A percentile compares a stretch with the other conserved stretches of the same genome.
These are phyloP conservation scores for Xestia sexstrigata DNA, from an alignment of 2,888 invertebrate genomes.

Conservation along the genomic window DNA sequence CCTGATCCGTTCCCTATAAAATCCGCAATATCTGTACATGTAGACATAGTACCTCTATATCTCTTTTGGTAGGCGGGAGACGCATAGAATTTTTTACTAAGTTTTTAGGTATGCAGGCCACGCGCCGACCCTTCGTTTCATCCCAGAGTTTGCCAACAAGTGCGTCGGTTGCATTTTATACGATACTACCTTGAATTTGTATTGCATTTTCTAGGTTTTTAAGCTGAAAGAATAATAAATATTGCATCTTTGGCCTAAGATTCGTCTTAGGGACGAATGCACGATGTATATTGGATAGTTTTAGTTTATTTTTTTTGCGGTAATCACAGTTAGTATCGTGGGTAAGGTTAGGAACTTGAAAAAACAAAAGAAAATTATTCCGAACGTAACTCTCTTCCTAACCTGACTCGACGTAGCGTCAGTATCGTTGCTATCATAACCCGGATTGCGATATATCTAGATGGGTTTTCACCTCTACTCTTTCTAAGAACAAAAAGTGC, in stretches of 20 bases:
- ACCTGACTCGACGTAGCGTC: too few relatives aligned
- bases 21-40: constrained; percentile 49
- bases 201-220: constrained; percentile 48
- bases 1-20: constrained; percentile 37
- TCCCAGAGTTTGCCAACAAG: constrained; percentile 77
- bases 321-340: background rate
- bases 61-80: constrained; percentile 68
- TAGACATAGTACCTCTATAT: constrained; percentile 27
- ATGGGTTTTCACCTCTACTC: too few relatives aligned
- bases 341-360: too few relatives aligned
- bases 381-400: too few relatives aligned
- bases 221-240: constrained; percentile 23
- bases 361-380: too few relatives aligned
- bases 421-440: too few relatives aligned
- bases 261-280: background rate
- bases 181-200: constrained; percentile 60
- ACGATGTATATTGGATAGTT: background rate
- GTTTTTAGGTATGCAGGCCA: constrained; percentile 81
- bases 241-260: background rate
- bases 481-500: too few relatives aligned
- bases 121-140: constrained; percentile 78
- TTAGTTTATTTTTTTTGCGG: background rate
- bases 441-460: too few relatives aligned
- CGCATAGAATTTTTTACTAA: constrained; percentile 81
- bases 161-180: constrained; percentile 83